Evolutionary conservation across 2,797 vertebrate genomes (phyloP).

Genomic region (Xiphorhynchus erythropygius): DNA sequence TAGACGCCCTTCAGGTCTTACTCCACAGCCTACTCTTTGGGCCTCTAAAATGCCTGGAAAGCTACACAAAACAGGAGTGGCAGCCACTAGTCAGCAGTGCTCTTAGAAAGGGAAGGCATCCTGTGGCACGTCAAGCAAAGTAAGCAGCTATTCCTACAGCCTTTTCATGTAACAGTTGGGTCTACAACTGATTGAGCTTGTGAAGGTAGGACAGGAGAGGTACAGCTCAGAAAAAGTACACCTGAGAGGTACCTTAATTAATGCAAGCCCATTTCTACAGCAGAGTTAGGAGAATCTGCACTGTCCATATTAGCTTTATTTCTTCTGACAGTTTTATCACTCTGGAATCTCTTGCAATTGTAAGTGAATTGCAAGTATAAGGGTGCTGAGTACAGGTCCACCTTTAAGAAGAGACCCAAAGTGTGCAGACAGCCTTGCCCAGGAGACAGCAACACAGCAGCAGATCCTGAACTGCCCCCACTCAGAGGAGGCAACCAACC

Average conservation of each 20-base stretch:
- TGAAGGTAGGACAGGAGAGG: background rate
- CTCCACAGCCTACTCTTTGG: background rate
- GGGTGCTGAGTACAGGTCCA: background rate
- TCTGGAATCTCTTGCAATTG: background rate
- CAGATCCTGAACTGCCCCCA: background rate
- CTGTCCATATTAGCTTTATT: background rate
- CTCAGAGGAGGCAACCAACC: background rate
- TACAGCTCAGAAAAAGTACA: fast-evolving
- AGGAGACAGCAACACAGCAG: background rate
- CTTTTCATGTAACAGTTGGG: background rate
- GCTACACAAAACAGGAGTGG: background rate
- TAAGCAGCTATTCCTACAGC: background rate
- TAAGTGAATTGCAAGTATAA: background rate
- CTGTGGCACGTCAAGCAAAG: background rate
- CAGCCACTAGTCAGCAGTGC: background rate
- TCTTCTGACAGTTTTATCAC: background rate
- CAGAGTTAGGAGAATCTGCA: background rate
- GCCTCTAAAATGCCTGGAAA: background rate
- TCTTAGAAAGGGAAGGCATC: background rate
- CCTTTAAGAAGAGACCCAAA: background rate
- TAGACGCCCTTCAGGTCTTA: background rate
- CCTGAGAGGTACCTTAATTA: background rate
- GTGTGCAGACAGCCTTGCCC: background rate
- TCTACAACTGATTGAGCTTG: background rate
- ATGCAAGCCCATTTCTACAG: background rate